These are phyloP conservation scores for Ectemnius cavifrons DNA, from an alignment of 2,888 invertebrate genomes.

Conservation along the genomic window DNA sequence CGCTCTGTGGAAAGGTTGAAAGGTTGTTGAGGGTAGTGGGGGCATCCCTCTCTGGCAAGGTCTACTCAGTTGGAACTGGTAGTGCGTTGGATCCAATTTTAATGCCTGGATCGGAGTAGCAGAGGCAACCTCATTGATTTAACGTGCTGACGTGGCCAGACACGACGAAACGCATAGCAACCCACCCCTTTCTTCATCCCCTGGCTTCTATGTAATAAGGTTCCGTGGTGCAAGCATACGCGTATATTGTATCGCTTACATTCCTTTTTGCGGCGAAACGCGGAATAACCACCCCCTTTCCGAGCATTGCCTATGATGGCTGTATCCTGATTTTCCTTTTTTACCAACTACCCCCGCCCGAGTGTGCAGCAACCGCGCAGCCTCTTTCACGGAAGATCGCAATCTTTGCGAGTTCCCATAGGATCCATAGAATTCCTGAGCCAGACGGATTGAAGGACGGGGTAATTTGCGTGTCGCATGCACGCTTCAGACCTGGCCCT, in stretches of 20 bases:
- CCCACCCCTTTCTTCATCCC: slow-evolving; percentile 5
- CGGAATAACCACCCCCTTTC: slow-evolving; percentile 28
- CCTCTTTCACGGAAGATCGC: slow-evolving; percentile 44
- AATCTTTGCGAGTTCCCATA: slow-evolving; percentile 42
- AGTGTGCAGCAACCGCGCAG: slow-evolving; percentile 11
- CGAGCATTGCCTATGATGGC: slow-evolving; percentile 31
- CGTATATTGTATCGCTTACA: slow-evolving; percentile 32
- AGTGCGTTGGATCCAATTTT: slow-evolving; percentile 55
- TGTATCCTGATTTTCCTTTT: slow-evolving; percentile 33
- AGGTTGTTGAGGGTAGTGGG: no score
- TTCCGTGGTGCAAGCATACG: slow-evolving; percentile 25
- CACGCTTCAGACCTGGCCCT: slow-evolving; percentile 21
- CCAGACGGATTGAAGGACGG: slow-evolving; percentile 21
- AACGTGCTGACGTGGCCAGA: slow-evolving; percentile 47
- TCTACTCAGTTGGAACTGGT: background rate
- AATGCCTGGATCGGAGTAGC: slow-evolving; percentile 38
- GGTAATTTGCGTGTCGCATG: slow-evolving; percentile 44
- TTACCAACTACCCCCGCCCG: background rate
- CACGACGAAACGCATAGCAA: slow-evolving; percentile 26
- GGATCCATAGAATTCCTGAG: slow-evolving; percentile 28
- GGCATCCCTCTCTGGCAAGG: no score
- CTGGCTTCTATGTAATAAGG: background rate
- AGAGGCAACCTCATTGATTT: slow-evolving; percentile 40
- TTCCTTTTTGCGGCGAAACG: slow-evolving; percentile 16
- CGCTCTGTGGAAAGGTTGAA: background rate